phyloP scores from a whole-genome alignment of 2,113 vertebrate species.

The Nycticebus coucang region DNA sequence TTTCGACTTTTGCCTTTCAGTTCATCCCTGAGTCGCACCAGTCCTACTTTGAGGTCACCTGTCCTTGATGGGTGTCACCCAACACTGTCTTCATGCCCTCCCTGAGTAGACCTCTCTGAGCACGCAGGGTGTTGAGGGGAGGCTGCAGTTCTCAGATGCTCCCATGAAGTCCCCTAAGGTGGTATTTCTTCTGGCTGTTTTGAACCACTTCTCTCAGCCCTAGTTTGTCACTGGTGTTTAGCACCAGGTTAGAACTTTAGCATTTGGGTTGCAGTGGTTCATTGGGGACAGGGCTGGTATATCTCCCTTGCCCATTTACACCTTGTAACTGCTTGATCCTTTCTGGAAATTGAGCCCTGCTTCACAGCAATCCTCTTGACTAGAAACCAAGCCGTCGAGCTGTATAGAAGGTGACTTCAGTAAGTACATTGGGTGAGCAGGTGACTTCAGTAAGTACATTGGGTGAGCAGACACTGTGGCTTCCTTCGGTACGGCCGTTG shows the following conservation, averaged over 20 bases:
- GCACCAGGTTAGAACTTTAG: neutral
- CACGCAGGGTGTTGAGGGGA: neutral
- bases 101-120: neutral
- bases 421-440: rapidly evolving
- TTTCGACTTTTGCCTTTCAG: neutral
- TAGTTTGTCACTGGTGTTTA: neutral
- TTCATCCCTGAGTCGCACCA: too few relatives aligned
- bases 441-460: rapidly evolving
- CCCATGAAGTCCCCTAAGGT: neutral
- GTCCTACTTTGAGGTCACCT: neutral
- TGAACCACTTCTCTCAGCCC: neutral
- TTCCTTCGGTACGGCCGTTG: neutral
- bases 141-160: rapidly evolving
- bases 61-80: neutral
- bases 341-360: neutral
- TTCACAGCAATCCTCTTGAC: neutral
- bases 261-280: neutral
- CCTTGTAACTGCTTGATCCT: neutral
- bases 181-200: neutral
- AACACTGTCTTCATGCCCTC: neutral
- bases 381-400: neutral
- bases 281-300: neutral
- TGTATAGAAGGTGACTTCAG: rapidly evolving
- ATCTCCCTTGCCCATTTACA: neutral
- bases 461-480: rapidly evolving